These are phyloP conservation scores for Serrognathus titanus DNA, from an alignment of 2,888 invertebrate species.

Conservation along the genomic window DNA sequence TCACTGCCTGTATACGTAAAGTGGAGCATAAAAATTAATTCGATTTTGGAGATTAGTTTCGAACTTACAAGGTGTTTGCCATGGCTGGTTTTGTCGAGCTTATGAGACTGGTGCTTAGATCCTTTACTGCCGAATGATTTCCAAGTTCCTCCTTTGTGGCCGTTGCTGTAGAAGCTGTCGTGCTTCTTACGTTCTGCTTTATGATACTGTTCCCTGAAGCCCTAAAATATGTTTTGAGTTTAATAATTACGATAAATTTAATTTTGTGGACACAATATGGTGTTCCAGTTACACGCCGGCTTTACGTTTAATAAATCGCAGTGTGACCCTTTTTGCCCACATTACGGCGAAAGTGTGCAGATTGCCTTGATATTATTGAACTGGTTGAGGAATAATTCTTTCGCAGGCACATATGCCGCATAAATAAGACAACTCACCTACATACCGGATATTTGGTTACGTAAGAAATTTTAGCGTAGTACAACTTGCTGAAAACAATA, in stretches of 20 bases:
- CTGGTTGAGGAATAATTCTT: not conserved
- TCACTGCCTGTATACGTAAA: constrained; percentile 24
- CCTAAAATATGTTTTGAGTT: constrained; percentile 34
- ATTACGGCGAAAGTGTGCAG: not conserved
- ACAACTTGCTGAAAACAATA: too few relatives aligned
- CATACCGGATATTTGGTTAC: not conserved
- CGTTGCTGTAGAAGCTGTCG: constrained; percentile 48
- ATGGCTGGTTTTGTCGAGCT: constrained; percentile 28
- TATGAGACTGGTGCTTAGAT: constrained; percentile 36
- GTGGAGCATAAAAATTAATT: not conserved
- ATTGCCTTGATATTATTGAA: constrained; percentile 3
- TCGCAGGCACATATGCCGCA: not conserved
- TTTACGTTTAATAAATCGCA: not conserved
- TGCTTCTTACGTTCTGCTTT: constrained; percentile 49
- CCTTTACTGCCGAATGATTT: constrained; percentile 43
- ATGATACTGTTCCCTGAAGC: constrained; percentile 48
- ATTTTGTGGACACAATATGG: not conserved
- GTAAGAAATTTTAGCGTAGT: not conserved
- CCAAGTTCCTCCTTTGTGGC: constrained; percentile 46
- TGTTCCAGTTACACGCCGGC: not conserved
- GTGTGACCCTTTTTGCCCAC: not conserved
- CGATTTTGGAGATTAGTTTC: not conserved
- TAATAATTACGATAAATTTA: too few relatives aligned
- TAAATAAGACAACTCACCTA: not conserved
- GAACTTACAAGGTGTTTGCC: constrained; percentile 32